Conservation (phyloP, 2,113 vertebrate genomes). For the Gambusia affinis region DNA sequence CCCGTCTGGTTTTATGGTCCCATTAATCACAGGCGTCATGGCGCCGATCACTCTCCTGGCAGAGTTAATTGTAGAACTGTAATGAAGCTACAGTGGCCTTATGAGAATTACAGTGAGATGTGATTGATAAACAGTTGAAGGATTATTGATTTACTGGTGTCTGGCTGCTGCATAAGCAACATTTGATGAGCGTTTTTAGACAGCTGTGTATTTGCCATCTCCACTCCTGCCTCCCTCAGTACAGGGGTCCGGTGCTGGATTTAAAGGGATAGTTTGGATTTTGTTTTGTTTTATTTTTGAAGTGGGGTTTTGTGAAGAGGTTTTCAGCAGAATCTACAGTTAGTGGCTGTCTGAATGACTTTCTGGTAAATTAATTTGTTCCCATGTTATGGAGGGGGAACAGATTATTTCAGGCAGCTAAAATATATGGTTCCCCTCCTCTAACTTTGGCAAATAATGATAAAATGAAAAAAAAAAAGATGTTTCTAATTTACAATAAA, state of each 20-base stretch:
- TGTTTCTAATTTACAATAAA: no score
- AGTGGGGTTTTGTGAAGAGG: neutral
- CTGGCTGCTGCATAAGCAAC: conserved; percentile 60
- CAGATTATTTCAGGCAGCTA: no score
- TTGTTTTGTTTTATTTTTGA: neutral
- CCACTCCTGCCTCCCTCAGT: conserved; percentile 12
- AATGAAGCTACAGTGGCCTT: conserved; percentile 69
- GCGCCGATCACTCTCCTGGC: conserved; percentile 58
- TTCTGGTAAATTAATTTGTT: no score
- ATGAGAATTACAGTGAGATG: conserved; percentile 62
- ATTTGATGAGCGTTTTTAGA: conserved; percentile 39
- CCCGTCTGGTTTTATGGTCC: conserved; percentile 39
- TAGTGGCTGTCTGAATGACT: neutral
- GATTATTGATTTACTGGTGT: conserved; percentile 66
- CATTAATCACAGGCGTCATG: conserved; percentile 64
- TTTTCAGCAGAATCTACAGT: neutral
- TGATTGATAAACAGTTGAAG: conserved; percentile 76
- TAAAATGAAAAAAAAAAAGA: no score
- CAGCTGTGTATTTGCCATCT: conserved; percentile 12
- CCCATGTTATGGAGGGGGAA: no score
- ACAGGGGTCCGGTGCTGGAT: neutral
- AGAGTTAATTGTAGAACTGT: conserved; percentile 66
- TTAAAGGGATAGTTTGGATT: neutral
- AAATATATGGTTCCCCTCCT: no score
- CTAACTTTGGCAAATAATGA: no score